Percentiles rank a stretch among this genome's conserved stretches.
These are phyloP conservation scores for Meloidogyne exigua DNA, from an alignment of 1,140 invertebrate genomes.

Conservation along the genomic window DNA sequence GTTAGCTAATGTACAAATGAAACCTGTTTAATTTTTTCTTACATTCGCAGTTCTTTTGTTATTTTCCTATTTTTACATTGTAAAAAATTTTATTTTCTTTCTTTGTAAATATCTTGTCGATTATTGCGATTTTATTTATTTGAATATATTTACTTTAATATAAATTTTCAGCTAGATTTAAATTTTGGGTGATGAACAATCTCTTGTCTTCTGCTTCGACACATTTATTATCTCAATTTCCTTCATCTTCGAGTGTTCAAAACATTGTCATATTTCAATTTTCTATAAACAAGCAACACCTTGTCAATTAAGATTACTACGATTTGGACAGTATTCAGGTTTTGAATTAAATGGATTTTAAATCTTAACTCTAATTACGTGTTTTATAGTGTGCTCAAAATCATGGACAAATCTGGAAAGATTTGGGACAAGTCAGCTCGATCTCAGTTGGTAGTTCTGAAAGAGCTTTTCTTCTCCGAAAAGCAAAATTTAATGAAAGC, in stretches of 20 bases:
- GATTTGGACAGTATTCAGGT: slow-evolving; percentile 5
- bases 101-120: not conserved
- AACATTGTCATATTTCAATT: slow-evolving; percentile 10
- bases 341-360: too few relatives aligned
- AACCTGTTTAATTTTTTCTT: too few relatives aligned
- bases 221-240: not conserved
- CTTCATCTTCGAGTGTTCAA: not conserved
- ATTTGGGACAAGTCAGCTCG: slow-evolving; percentile 63
- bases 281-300: slow-evolving; percentile 4
- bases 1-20: slow-evolving; percentile 32
- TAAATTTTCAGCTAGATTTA: too few relatives aligned
- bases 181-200: too few relatives aligned
- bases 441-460: slow-evolving; percentile 81
- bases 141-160: too few relatives aligned
- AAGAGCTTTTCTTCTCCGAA: slow-evolving; percentile 75
- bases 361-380: too few relatives aligned
- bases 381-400: slow-evolving; percentile 22
- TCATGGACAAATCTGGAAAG: not conserved
- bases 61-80: not conserved
- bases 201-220: not conserved
- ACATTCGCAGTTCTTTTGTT: too few relatives aligned
- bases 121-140: not conserved
- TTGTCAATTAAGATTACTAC: slow-evolving; percentile 21
- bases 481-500: slow-evolving; percentile 66
- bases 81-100: not conserved